Evolutionary conservation across 1,140 invertebrate species (phyloP).

Genomic region (roundworm (Caenorhabditis elegans)): DNA sequence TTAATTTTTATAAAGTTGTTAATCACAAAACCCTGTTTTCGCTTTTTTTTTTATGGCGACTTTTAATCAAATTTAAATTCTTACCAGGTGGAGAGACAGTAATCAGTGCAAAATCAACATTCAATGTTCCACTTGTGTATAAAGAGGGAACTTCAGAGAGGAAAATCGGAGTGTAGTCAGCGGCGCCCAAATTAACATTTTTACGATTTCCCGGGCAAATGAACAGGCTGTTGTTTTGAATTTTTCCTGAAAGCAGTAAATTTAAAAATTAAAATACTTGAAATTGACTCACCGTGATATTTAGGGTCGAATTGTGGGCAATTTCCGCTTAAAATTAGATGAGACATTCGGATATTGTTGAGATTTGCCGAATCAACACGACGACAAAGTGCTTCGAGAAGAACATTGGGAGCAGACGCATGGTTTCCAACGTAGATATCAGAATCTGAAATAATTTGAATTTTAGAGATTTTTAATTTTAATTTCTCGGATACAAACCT

Average conservation of each 20-base stretch:
- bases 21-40: too few species aligned
- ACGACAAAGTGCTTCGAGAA: constrained; percentile 38
- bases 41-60: too few species aligned
- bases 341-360: constrained; percentile 45
- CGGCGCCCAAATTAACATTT: constrained; percentile 67
- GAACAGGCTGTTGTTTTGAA: constrained; percentile 56
- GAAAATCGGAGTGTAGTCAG: constrained; percentile 86
- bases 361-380: constrained; percentile 22
- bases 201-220: constrained; percentile 28
- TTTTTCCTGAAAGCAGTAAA: constrained; percentile 46
- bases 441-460: constrained; percentile 11
- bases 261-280: too few species aligned
- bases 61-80: background rate
- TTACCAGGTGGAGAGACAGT: constrained; percentile 82
- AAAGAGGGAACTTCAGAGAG: constrained; percentile 85
- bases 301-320: constrained; percentile 35
- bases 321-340: constrained; percentile 43
- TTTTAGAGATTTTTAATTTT: too few species aligned
- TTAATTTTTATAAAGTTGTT: too few species aligned
- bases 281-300: constrained; percentile 33
- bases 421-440: constrained; percentile 35
- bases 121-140: constrained; percentile 79
- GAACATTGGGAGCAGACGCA: constrained; percentile 43
- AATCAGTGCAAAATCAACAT: constrained; percentile 83
- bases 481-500: background rate